Evolutionary conservation across 1,140 invertebrate species (phyloP), one percentile per base, ranked within the genome.

Genomic region (Drosophila burlai): DNA sequence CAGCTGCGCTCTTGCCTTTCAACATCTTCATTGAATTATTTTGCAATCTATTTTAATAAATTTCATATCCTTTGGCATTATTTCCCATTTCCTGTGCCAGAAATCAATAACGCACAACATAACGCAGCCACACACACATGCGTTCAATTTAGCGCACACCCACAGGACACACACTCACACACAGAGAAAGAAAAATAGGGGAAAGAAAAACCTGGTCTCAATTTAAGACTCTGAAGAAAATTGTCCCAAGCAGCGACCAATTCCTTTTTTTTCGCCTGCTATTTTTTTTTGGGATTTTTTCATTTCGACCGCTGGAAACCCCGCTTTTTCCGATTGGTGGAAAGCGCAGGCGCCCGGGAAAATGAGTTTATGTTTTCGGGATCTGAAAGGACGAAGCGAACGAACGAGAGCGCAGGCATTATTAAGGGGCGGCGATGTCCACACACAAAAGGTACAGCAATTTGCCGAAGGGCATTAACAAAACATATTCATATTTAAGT

Each of bases 1-100:
- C 42, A 29, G 58, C 29, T 71, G 29, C 24, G 49, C n/a, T 38
- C 40, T 67, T 60, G 65, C 49, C 55, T 57, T 74, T 67, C 75
- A 77, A 77, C 75, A 55, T 58, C 66, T 81, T 90, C 54, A 90
- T 84, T 81, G 61, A 89, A 89, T 89, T 89, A 90, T 89, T 89
- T 89, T 73, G 85, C 85, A 81, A 89, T 89, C 75, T 81, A 81
- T 84, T 79, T 84, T 79, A 84, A 89, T 89, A 84, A 71, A 83
- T 89, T 81, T 72, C 67, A 83, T 87, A 76, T 90, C 74, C 78
- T 79, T 55, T 79, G 74, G 78, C 81, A 71, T 81, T 90, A 89
- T 81, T 77, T 80, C 65, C 80, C 61, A 50, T 63, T 71, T 76
- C 49, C 82, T 61, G 61, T 50, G 60, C 63, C 69, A 67, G 89